Evolutionary conservation across 2,797 vertebrate genomes (phyloP).

Genomic region (Malurus leucopterus): DNA sequence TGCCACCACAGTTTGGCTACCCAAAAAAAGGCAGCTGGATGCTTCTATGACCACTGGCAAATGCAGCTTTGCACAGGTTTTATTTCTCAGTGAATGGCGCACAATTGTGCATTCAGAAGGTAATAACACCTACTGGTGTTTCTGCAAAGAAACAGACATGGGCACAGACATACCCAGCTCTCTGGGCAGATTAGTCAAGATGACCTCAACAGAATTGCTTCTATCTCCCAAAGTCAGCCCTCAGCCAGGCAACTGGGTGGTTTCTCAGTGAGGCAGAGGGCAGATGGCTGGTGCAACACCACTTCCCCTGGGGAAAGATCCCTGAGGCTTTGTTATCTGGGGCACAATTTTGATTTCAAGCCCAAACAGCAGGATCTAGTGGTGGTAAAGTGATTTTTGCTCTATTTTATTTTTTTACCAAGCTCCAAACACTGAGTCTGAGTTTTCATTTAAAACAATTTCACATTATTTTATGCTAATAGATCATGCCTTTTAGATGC

Average conservation of each 20-base stretch:
- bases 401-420: background rate
- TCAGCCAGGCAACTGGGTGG: background rate
- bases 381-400: background rate
- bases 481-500: background rate
- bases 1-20: background rate
- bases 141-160: background rate
- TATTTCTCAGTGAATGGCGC: background rate
- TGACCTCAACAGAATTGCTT: background rate
- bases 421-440: background rate
- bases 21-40: background rate
- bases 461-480: background rate
- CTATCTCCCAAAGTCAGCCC: background rate
- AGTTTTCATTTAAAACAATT: background rate
- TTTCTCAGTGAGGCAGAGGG: background rate
- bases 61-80: background rate
- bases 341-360: background rate
- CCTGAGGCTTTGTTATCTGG: background rate
- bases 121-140: background rate
- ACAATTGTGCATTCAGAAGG: background rate
- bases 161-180: background rate
- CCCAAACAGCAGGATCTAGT: background rate
- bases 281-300: background rate
- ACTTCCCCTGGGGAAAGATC: background rate
- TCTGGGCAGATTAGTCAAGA: background rate
- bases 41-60: background rate